These are phyloP conservation scores for Galeopsomyia nigrocyanea DNA, from an alignment of 2,888 invertebrate species.

Conservation along the genomic window DNA sequence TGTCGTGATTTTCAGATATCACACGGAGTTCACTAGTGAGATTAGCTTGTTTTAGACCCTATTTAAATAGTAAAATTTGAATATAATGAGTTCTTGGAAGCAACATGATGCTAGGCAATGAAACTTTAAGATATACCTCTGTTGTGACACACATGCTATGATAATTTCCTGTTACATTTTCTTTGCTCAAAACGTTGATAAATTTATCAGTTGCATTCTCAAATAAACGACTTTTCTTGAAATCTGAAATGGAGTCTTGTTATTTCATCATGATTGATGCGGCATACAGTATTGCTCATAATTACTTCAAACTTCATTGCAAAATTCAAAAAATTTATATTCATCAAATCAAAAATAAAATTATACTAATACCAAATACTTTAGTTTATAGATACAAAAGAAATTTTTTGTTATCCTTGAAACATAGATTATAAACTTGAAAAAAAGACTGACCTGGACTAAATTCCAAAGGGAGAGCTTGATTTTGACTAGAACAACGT, in stretches of 20 bases:
- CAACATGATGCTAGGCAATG: too few species aligned
- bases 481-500: constrained; percentile 74
- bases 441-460: constrained; percentile 70
- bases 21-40: constrained; percentile 78
- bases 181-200: constrained; percentile 71
- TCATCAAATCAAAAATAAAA: too few species aligned
- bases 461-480: constrained; percentile 79
- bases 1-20: constrained; percentile 80
- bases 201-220: constrained; percentile 73
- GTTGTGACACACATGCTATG: constrained; percentile 81
- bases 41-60: constrained; percentile 70
- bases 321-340: too few species aligned
- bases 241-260: background rate
- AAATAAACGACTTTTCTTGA: constrained; percentile 76
- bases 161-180: constrained; percentile 81
- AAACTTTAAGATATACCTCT: constrained; percentile 67
- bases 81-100: too few species aligned
- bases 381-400: too few species aligned
- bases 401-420: background rate
- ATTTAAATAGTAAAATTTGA: constrained; percentile 3
- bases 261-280: too few species aligned
- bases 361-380: too few species aligned
- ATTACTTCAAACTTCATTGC: too few species aligned
- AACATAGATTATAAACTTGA: too few species aligned
- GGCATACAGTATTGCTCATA: too few species aligned